A percentile compares a stretch with the other conserved stretches of the same genome.
Conservation (phyloP, 2,888 invertebrate genomes). For the Lumbricus terrestris region DNA sequence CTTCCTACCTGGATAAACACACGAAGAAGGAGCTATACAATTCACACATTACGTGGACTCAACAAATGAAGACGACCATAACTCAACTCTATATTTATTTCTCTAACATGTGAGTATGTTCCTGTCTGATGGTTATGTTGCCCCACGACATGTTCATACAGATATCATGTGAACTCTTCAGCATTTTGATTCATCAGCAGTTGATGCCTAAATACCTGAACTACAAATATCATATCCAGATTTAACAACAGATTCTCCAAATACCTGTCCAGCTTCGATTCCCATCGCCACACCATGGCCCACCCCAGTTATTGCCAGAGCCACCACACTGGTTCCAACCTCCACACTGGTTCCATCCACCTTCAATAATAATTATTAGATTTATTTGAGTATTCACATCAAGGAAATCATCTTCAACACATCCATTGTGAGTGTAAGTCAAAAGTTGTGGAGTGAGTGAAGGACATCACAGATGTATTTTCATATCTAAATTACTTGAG, state of each 20-base stretch:
- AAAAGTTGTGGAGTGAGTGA: no score
- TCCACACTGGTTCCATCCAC: constrained; percentile 19
- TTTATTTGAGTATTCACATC: not conserved
- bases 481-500: no score
- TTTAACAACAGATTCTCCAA: not conserved
- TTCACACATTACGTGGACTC: no score
- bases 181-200: not conserved
- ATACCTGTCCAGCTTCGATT: constrained; percentile 18
- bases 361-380: not conserved
- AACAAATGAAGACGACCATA: no score
- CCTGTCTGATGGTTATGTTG: no score
- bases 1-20: not conserved
- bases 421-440: no score
- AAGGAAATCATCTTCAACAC: no score
- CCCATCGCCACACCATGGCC: constrained; percentile 20
- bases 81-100: no score
- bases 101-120: no score
- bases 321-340: not conserved
- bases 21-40: not conserved
- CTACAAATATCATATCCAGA: not conserved
- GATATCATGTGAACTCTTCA: not conserved
- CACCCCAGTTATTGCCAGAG: constrained; percentile 16
- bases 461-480: no score
- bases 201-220: not conserved
- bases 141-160: no score